A percentile compares a stretch with the other conserved stretches of the same genome.
These are phyloP conservation scores for Calypte anna DNA, from an alignment of 2,113 vertebrate species.

Conservation along the genomic window DNA sequence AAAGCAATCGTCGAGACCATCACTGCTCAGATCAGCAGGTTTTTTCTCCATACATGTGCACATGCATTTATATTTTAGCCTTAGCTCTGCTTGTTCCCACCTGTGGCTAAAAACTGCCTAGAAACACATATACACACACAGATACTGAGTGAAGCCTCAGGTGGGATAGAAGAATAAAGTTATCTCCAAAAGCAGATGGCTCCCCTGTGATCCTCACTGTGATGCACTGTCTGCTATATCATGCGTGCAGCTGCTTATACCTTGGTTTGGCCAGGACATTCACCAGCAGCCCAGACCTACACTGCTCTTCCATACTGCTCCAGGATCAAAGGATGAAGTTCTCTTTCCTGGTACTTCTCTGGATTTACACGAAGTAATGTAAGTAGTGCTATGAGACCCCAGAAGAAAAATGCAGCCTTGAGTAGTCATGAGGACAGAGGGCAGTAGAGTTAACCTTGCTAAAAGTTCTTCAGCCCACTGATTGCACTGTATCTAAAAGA, in stretches of 20 bases:
- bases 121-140: neutral
- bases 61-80: neutral
- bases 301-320: neutral
- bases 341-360: neutral
- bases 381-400: neutral
- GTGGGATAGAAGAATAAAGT: neutral
- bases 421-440: neutral
- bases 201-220: neutral
- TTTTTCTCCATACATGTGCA: neutral
- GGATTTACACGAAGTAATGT: neutral
- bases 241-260: neutral
- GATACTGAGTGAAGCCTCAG: neutral
- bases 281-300: neutral
- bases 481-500: neutral
- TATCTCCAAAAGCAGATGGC: neutral
- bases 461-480: neutral
- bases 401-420: neutral
- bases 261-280: fast-evolving
- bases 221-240: neutral
- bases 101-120: neutral
- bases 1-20: fast-evolving
- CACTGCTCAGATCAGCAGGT: neutral
- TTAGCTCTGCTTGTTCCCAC: neutral
- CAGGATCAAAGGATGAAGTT: neutral
- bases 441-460: neutral